Conservation (phyloP, 2,888 invertebrate species). For the Mesochorus sp. region DNA sequence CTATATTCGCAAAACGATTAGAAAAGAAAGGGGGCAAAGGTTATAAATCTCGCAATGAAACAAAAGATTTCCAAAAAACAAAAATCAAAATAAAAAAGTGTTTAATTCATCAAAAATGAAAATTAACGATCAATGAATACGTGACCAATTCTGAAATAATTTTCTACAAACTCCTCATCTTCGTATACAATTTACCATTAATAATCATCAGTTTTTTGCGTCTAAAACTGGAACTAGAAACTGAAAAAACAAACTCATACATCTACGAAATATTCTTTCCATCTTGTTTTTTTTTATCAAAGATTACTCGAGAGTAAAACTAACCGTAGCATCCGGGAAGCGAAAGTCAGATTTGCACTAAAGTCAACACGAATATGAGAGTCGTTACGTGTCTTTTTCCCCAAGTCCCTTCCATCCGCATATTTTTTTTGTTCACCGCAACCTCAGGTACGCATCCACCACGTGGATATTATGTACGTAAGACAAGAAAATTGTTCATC, state of each 20-base stretch:
- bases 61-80: too few species aligned
- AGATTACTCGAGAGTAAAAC: not conserved
- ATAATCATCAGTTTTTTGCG: too few species aligned
- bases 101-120: too few species aligned
- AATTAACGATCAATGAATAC: too few species aligned
- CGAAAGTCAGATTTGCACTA: conserved; percentile 7
- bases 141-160: too few species aligned
- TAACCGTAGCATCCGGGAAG: conserved; percentile 5
- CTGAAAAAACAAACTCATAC: too few species aligned
- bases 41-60: too few species aligned
- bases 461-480: not conserved
- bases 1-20: not conserved
- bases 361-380: conserved; percentile 1
- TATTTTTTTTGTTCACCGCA: not conserved
- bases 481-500: conserved; percentile 30
- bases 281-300: not conserved
- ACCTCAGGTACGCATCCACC: not conserved
- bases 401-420: not conserved
- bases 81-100: too few species aligned
- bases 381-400: conserved; percentile 24
- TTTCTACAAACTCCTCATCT: too few species aligned
- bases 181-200: too few species aligned
- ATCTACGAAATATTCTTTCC: too few species aligned
- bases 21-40: not conserved
- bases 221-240: too few species aligned